Evolutionary conservation across 1,140 invertebrate genomes (phyloP), one percentile per base, ranked within the genome.

Genomic region (Mylabris phalerata): DNA sequence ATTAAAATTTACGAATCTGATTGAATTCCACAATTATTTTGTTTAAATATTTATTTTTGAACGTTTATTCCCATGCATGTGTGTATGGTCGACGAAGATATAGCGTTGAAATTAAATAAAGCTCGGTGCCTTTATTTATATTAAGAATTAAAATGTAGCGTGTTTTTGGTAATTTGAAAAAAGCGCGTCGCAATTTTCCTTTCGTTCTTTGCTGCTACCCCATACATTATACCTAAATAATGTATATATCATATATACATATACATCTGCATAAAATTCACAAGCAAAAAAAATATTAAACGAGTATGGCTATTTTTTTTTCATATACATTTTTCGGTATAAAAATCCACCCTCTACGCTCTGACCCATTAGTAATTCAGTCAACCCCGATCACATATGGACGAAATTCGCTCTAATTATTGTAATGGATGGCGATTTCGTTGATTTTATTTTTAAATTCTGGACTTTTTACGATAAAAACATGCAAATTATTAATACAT

Each of bases 381-480:
- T 68, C 66, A 68, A 66, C 66, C 64, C 60, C 66, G 66, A 68
- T 68, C 63, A 57, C 63, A 60, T 57, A 65, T 65, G 66, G 64
- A 43, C 61, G 60, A 66, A 67, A 64, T 67, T 62, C 63, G 58
- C 67, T 66, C 64, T 68, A 68, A 68, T 68, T 67, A 68, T 68
- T 67, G 67, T 67, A 68, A 68, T 68, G 67, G 67, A 68, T 63
- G 62, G 51, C 67, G 61, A 64, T 68, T 68, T 63, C 47, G 62
- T 42, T 51, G 60, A 64, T 67, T 67, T 67, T 63, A 66, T 64
- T 67, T 64, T 61, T 63, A 56, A 52, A 52, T 59, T 55, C 50
- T 42, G 32, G 9, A 32, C 32, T 32, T 32, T 32, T 32, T 32
- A 32, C 32, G 48, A 52, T 45, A 59, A 62, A 61, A 62, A 59